Evolutionary conservation across 2,888 invertebrate species (phyloP), one percentile per base, ranked within the genome.

Genomic region (Apamea epomidion): DNA sequence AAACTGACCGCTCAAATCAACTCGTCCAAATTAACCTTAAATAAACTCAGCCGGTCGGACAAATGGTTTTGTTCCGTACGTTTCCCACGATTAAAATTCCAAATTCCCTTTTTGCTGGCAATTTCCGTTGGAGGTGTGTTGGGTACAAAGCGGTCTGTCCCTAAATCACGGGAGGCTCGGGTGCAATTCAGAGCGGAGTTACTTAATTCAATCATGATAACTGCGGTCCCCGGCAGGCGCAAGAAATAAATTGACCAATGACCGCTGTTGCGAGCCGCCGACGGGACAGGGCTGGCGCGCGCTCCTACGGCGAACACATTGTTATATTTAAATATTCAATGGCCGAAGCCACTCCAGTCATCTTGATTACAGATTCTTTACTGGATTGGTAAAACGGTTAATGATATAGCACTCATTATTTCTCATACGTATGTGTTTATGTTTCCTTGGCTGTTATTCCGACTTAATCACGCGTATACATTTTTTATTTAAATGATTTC

Each of bases 161-260:
- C 93, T 95, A 95, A 96, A 95, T 96, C 95, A 95, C 93, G 92
- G 82, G 90, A 88, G 90, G 91, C 89, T 90, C 91, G 90, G 91
- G 92, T 92, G 94, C 94, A 92, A 92, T 92, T 91, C 92, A 91
- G 92, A 90, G 89, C 91, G 78, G 86, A 90, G 92, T 94, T 94
- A 94, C 94, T 96, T 97, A 96, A 97, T 97, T 97, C 96, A 97
- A 97, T 97, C 96, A 95, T 94, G 97, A 97, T 97, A 97, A 96
- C 97, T 95, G 96, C 94, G 94, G 93, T 93, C 94, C 89, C 92
- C 91, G 91, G 88, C 92, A 90, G 91, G 92, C 92, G 94, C 95
- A 95, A 96, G 94, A 96, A 96, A 96, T 96, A 95, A 95, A 97
- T 97, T 96, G 96, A 96, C 96, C 97, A 94, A 95, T 95, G 96